phyloP scores from a whole-genome alignment of 2,797 vertebrate species.

The Morus bassanus region DNA sequence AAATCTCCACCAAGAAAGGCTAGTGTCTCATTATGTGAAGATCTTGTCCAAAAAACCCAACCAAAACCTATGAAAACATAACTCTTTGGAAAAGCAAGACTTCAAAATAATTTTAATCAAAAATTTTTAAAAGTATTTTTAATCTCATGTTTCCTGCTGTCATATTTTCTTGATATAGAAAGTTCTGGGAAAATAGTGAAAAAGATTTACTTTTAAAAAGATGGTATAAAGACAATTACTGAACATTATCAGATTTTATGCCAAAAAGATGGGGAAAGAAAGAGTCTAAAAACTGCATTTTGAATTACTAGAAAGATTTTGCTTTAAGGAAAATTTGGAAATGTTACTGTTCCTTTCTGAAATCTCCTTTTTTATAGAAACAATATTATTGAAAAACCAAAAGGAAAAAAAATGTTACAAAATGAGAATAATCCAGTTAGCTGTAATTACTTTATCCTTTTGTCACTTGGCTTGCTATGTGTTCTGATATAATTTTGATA shows the following conservation, averaged over 20 bases:
- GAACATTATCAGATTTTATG: background rate
- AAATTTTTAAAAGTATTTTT: background rate
- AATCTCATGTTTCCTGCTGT: accelerated
- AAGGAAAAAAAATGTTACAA: background rate
- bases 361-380: background rate
- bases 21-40: background rate
- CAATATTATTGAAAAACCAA: background rate
- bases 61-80: background rate
- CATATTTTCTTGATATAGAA: background rate
- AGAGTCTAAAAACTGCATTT: background rate
- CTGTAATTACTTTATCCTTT: background rate
- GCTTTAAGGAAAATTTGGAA: background rate
- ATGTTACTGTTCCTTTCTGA: background rate
- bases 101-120: background rate
- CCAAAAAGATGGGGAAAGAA: background rate
- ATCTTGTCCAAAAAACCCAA: background rate
- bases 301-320: background rate
- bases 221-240: background rate
- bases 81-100: background rate
- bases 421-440: background rate
- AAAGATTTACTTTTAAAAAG: background rate
- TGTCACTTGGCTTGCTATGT: background rate
- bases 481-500: background rate
- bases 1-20: background rate
- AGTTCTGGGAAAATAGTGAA: background rate